These are phyloP conservation scores for Oeneis ivallda DNA, from an alignment of 2,888 invertebrate genomes.

Conservation along the genomic window DNA sequence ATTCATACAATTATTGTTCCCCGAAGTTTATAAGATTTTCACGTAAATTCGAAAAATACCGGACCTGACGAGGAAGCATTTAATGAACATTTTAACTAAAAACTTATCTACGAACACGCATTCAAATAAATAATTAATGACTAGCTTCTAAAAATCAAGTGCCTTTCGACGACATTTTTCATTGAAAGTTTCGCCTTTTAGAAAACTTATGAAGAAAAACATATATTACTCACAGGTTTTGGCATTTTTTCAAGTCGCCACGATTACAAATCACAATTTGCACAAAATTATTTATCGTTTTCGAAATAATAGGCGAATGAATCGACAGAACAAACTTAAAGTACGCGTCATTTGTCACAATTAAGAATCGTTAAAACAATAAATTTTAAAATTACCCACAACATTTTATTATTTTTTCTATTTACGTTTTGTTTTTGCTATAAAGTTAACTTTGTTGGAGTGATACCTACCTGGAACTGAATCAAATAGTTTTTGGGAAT, in stretches of 20 bases:
- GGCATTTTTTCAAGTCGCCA: slow-evolving; percentile 40
- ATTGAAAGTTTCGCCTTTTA: neutral
- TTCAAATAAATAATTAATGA: neutral
- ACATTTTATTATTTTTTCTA: neutral
- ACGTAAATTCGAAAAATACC: neutral
- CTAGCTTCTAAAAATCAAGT: neutral
- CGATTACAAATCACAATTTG: slow-evolving; percentile 9
- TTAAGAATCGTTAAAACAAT: neutral
- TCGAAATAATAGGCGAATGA: neutral
- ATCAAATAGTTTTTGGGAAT: too few species aligned
- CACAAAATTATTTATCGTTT: neutral
- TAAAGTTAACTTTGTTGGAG: neutral
- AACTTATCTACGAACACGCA: too few species aligned
- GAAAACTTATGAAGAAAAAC: neutral
- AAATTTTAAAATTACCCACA: slow-evolving; percentile 33
- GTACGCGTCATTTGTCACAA: neutral
- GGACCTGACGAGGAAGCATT: neutral
- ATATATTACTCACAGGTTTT: slow-evolving; percentile 37
- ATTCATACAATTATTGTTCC: too few species aligned
- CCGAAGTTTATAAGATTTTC: too few species aligned
- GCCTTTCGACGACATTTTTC: neutral
- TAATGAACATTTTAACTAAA: too few species aligned
- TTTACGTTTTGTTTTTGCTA: neutral
- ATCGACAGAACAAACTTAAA: neutral
- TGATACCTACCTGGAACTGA: too few species aligned